Conservation (phyloP, 2,797 vertebrate species). For the Dendrocincla tyrannina region DNA sequence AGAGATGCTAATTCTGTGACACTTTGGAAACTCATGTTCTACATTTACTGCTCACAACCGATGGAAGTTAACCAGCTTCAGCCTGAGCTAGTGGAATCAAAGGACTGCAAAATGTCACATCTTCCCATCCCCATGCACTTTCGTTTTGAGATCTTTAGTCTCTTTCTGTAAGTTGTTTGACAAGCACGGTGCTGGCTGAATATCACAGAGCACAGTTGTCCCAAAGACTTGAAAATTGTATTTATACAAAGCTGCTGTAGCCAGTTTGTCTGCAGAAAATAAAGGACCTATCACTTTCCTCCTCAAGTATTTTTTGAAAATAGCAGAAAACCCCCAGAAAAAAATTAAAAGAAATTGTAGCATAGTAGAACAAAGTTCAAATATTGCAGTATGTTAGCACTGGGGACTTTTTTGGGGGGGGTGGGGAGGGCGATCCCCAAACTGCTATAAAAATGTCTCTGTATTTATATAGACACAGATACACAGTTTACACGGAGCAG, state of each 20-base stretch:
- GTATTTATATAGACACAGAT: too few species aligned
- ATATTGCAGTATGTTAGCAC: not conserved
- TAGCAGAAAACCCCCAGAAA: not conserved
- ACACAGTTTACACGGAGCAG: not conserved
- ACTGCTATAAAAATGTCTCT: not conserved
- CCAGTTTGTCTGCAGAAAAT: not conserved
- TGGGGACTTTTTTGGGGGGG: not conserved
- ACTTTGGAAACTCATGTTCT: slow-evolving; percentile 78
- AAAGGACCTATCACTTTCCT: not conserved
- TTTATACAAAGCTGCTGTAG: not conserved
- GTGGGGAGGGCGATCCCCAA: not conserved
- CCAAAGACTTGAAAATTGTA: not conserved
- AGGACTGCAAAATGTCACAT: slow-evolving; percentile 57
- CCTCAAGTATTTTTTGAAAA: not conserved
- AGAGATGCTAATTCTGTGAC: slow-evolving; percentile 78
- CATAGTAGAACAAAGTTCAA: not conserved
- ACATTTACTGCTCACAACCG: slow-evolving; percentile 72
- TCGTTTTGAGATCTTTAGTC: not conserved
- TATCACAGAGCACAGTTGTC: not conserved
- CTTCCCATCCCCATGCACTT: not conserved
- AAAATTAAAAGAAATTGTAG: not conserved
- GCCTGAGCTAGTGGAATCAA: slow-evolving; percentile 36
- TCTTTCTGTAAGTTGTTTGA: not conserved
- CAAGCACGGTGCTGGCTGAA: not conserved
- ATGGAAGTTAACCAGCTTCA: slow-evolving; percentile 64